Evolutionary conservation across 2,797 vertebrate genomes (phyloP), one percentile per base, ranked within the genome.

Genomic region (Alcedo quadribrachys): DNA sequence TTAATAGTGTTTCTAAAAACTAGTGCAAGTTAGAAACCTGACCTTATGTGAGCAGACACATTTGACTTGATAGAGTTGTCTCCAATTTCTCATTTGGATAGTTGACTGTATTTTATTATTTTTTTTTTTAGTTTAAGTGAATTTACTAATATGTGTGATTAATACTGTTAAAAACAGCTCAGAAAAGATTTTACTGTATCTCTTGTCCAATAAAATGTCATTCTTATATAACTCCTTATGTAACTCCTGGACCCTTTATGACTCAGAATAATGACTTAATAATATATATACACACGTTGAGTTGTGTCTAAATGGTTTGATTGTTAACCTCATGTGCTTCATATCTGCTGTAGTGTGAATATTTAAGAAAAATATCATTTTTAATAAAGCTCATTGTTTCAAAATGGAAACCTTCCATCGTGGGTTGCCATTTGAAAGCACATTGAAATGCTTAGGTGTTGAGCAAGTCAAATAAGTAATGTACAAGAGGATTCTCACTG

Each of bases 401-500:
- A 79, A 82, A 85, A 15, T 21, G 5, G 58, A 42, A 9, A 6
- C 54, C 27, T 62, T 67, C 57, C 16, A 8, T 61, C 32, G 5
- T 27, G 35, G 21, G 9, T 69, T 37, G 3, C 15, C 27, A 20
- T 66, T 83, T 21, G 21, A 50, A 57, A 33, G 9, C 6, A 2
- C 21, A 45, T 3, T 37, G 45, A 43, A 86, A 28, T 35, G 16
- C 21, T 60, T 54, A 27, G 5, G 35, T 20, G 16, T 12, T 50
- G 4, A 58, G 17, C 30, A 40, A 30, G n/a, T 58, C n/a, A 27
- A n/a, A 15, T 32, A 5, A 79, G 0, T 60, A 4, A 5, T 27
- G 13, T 21, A 0, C 8, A 2, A 11, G 14, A 9, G 11, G 2
- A 2, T 16, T 40, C 13, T 27, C 16, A 25, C 17, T 43, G 19